Base-by-base conservation (phyloP, 2,888 invertebrate species). In the Cheilosia pagana region DNA sequence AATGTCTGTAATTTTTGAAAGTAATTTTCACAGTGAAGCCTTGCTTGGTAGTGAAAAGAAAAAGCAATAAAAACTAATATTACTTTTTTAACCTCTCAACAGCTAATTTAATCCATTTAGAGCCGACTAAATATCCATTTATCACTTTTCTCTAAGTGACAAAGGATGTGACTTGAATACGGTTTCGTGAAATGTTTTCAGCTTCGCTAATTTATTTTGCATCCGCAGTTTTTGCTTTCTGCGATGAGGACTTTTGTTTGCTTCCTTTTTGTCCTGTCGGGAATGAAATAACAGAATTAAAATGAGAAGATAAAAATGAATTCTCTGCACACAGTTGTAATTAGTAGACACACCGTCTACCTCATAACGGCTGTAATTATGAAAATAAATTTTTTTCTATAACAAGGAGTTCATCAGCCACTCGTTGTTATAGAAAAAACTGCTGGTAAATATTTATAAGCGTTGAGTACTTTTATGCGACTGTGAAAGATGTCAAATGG, bases 331-430 rank as follows among this genome's bases (percentile, higher is more conserved):
- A 50, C 55, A 21, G 31, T 14, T 43, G 50, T 67, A 75, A 75
- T 75, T 75, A 67, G 50, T 19, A 14, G 25, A 53, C 5, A 16
- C 21, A 53, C 65, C 65, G 65, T 41, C 55, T 57, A 39, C 48
- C 48, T 59, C 25, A 70, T 50, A 50, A 50, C 59, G 16, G 39
- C n/a, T n/a, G 25, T 19, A 48, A 59, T 70, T 57, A 70, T 59
- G 48, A 14, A 21, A 25, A 31, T 23, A 39, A 16, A n/a, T 50
- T 50, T 48, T n/a, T 25, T 2, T 5, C 25, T 2, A 2, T 5
- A n/a, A n/a, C n/a, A n/a, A n/a, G n/a, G n/a, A n/a, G n/a, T n/a
- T n/a, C n/a, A n/a, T n/a, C n/a, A n/a, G n/a, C n/a, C n/a, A n/a
- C n/a, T n/a, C n/a, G n/a, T n/a, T n/a, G n/a, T n/a, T n/a, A n/a